Evolutionary conservation across 2,888 invertebrate genomes (phyloP), one percentile per base, ranked within the genome.

Genomic region (Bellardia bayeri): DNA sequence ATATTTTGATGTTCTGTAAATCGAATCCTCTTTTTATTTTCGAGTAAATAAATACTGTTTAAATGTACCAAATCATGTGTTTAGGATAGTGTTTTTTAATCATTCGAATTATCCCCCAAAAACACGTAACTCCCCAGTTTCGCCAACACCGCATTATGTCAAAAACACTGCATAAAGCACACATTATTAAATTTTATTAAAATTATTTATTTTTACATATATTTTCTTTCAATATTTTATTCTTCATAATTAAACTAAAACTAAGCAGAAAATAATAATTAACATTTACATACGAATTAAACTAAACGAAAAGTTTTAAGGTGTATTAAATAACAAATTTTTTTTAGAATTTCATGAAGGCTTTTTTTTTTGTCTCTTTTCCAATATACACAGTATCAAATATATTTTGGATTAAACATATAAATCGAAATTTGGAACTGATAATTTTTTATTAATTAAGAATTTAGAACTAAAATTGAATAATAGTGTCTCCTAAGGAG

Each of bases 201-300:
- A 75, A 75, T 75, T 49, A 61, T 45, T 63, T 51, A 23, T 30
- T 58, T 40, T 23, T 9, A 16, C n/a, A 23, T 58, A 42, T 13
- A 13, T 16, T 2, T 71, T 16, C n/a, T n/a, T 37, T 49, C 16
- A 49, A 49, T 68, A 37, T 74, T 80, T 33, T 66, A 79, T 79
- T 79, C 3, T 74, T 76, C 14, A 71, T 74, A 78, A 78, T 81
- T 84, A 76, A 82, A 81, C 74, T 87, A 87, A 80, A 82, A 49
- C 72, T 87, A 84, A 81, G 80, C 64, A 54, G 69, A 81, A 83
- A 76, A 84, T 45, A 84, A 84, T 81, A 78, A 75, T 80, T 64
- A 81, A 87, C 81, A 82, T 66, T 75, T 69, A 84, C 45, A 63
- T 61, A 69, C 54, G 42, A 54, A 56, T 30, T 63, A 16, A 54